A percentile compares a stretch with the other conserved stretches of the same genome.
These are phyloP conservation scores for Ficedula albicollis DNA, from an alignment of 2,797 vertebrate species.

Conservation along the genomic window DNA sequence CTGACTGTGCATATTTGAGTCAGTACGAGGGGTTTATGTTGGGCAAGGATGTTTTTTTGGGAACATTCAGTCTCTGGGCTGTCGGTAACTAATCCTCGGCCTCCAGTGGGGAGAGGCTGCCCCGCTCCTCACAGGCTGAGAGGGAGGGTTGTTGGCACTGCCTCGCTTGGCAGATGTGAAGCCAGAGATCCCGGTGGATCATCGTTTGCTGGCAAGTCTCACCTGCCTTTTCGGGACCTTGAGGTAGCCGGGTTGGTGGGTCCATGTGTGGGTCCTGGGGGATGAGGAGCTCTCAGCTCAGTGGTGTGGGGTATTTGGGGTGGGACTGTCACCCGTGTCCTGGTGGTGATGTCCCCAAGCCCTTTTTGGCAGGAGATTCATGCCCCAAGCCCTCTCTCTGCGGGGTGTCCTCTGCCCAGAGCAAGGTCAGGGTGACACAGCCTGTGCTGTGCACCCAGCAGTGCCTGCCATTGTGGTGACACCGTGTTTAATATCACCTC, in stretches of 20 bases:
- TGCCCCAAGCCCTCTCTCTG: rapidly evolving
- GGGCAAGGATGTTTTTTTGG: neutral
- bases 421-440: neutral
- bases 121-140: neutral
- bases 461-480: neutral
- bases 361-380: neutral
- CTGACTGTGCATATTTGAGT: constrained; percentile 33
- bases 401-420: rapidly evolving
- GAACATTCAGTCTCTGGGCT: constrained; percentile 41
- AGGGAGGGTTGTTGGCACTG: neutral
- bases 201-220: neutral
- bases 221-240: neutral
- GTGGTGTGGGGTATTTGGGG: neutral
- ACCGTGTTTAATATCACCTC: neutral
- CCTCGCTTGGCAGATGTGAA: neutral
- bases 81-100: neutral
- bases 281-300: rapidly evolving
- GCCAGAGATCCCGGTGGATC: neutral
- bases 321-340: neutral
- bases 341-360: neutral
- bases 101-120: neutral
- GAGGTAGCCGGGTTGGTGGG: neutral
- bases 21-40: neutral
- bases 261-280: neutral
- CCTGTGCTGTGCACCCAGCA: rapidly evolving